Evolutionary conservation across 2,888 invertebrate species (phyloP).

Genomic region (Sphinx pinastri): DNA sequence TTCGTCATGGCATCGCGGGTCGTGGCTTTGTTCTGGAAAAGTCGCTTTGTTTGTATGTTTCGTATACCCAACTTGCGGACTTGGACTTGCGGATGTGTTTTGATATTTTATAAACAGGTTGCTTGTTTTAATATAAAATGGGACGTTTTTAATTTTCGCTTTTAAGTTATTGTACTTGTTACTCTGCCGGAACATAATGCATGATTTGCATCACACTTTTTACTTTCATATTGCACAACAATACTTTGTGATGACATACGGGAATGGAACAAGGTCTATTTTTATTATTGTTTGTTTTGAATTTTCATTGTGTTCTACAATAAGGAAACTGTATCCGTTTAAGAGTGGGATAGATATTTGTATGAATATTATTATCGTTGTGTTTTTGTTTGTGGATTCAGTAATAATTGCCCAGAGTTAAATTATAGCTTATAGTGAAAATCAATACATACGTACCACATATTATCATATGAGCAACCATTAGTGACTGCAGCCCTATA

Average conservation of each 20-base stretch:
- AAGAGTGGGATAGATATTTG: no score
- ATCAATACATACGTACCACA: no score
- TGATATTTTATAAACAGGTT: constrained; percentile 59
- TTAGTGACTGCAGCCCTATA: no score
- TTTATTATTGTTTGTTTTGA: not conserved
- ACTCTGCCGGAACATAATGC: not conserved
- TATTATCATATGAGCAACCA: no score
- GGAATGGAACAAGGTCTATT: not conserved
- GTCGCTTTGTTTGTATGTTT: constrained; percentile 62
- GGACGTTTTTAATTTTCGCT: constrained; percentile 7
- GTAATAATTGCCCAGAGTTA: no score
- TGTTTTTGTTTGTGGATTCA: no score
- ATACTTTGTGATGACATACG: no score
- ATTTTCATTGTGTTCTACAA: no score
- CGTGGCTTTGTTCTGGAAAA: constrained; percentile 64
- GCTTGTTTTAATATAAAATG: constrained; percentile 40
- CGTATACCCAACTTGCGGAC: constrained; percentile 42
- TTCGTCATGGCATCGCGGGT: constrained; percentile 58
- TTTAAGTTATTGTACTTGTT: not conserved
- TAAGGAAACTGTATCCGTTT: no score
- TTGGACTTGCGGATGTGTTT: constrained; percentile 50
- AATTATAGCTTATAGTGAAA: no score
- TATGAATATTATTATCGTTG: no score
- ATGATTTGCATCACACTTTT: not conserved
- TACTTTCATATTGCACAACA: not conserved